Percentiles rank a stretch among this genome's conserved stretches.
These are phyloP conservation scores for Erithacus rubecula DNA, from an alignment of 2,797 vertebrate genomes.

Conservation along the genomic window DNA sequence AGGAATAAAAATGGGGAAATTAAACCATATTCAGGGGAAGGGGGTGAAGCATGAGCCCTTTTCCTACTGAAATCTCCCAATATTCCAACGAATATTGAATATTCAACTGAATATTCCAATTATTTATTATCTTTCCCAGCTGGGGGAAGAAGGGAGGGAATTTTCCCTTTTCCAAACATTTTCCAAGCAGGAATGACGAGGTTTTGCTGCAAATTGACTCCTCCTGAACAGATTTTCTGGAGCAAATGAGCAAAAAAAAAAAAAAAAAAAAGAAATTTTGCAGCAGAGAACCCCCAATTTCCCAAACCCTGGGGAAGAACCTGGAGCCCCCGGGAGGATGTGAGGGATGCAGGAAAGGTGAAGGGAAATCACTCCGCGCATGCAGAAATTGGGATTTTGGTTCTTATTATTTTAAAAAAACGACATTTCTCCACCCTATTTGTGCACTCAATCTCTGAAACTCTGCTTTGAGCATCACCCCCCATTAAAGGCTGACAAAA, in stretches of 20 bases:
- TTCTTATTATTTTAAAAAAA: neutral
- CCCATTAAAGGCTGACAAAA: neutral
- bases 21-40: accelerated
- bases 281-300: too few species aligned
- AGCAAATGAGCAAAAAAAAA: neutral
- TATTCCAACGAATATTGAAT: neutral
- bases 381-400: neutral
- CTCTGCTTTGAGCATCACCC: neutral
- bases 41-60: accelerated
- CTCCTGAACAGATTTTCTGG: neutral
- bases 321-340: neutral
- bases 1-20: neutral
- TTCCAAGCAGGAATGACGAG: accelerated
- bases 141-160: too few species aligned
- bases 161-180: neutral
- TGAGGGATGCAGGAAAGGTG: neutral
- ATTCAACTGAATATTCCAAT: neutral
- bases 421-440: too few species aligned
- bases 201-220: accelerated
- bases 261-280: neutral
- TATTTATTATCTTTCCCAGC: neutral
- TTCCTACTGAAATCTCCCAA: neutral
- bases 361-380: neutral
- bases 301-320: neutral
- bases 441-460: too few species aligned